Base-by-base conservation (phyloP, 2,888 invertebrate genomes). In the Nemapogon koenigi region DNA sequence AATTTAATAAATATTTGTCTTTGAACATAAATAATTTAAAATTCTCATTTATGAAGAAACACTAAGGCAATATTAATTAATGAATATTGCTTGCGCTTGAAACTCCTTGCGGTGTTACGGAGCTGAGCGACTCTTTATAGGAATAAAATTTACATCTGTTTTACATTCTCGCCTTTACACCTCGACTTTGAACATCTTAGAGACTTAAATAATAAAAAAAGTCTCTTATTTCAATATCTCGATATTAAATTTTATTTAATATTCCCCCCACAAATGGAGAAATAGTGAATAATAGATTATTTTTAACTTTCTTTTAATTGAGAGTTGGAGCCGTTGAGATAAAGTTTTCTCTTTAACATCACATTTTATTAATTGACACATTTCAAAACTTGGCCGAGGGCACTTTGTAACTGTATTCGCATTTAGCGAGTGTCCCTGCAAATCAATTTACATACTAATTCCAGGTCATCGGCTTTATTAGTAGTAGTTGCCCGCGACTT, bases 141-240 rank as follows among this genome's bases (percentile, higher is more conserved):
- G 41, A 41, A 43, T 43, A 43, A 43, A 41, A 43, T 43, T 43
- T 38, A 41, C 43, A 43, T 43, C 36, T 43, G 31, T 33, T 43
- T 43, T 41, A 13, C 37, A 29, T 40, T 32, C 40, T 19, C 33
- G 16, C 18, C 31, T 35, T 27, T 31, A 35, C 38, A 28, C 37
- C 37, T 37, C 27, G 37, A 16, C 27, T 37, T 17, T 13, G 13
- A 33, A 33, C 19, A 33, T 33, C 17, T 14, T 7, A 18, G 4
- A 33, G 16, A 16, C 4, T 16, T 16, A 16, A 19, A 19, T 33
- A 19, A 30, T 30, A 19, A 33, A 19, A 33, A 33, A 33, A 28
- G 4, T 4, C 28, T 16, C 15, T 33, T 33, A 33, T 33, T 33
- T 17, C 14, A 33, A 33, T 33, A 19, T 33, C 19, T 33, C 33